Base-by-base conservation (phyloP, 2,888 invertebrate genomes). In the Caenorhabditis sp. region DNA sequence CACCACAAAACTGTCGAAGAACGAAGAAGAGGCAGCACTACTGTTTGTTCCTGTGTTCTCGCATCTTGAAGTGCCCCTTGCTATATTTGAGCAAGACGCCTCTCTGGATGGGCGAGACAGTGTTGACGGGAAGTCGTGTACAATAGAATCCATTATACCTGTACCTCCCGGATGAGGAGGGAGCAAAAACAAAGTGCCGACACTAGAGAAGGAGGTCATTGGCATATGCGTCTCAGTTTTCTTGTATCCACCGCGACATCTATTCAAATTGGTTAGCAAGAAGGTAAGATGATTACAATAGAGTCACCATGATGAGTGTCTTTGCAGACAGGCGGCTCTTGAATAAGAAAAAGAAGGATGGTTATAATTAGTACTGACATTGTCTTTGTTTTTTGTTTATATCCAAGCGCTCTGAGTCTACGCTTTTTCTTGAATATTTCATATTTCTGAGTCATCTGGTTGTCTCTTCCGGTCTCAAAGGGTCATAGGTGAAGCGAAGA, bases 101-200 rank as follows among this genome's bases (percentile, higher is more conserved):
- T 51, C 65, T 74, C 67, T 61, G 76, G 76, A 76, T 67, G 76
- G 37, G 53, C 28, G 55, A 50, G 72, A 72, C 72, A 55, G 5
- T 72, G 47, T 50, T 44, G 58, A 53, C 55, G 37, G 80, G 80
- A 80, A 80, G 80, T 80, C 68, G 69, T 56, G 44, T 80, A 80
- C 80, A 80, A 80, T 80, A 64, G 74, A 79, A 80, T 69, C 51
- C 80, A 80, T 80, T 80, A 78, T 65, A 58, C 60, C 60, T 71
- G 67, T 51, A 67, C 72, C 60, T n/a, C n/a, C 67, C 44, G 74
- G 74, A 67, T 67, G 65, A 65, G 58, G 65, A 60, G 74, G 18
- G 47, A 74, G 79, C 79, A 71, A 71, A 65, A 79, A 79, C 79
- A 76, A 67, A 79, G 71, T 71, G 67, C 79, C 79, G 79, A 79